These are phyloP conservation scores for Wiebesia pumilae DNA, from an alignment of 1,140 invertebrate genomes.

Conservation along the genomic window DNA sequence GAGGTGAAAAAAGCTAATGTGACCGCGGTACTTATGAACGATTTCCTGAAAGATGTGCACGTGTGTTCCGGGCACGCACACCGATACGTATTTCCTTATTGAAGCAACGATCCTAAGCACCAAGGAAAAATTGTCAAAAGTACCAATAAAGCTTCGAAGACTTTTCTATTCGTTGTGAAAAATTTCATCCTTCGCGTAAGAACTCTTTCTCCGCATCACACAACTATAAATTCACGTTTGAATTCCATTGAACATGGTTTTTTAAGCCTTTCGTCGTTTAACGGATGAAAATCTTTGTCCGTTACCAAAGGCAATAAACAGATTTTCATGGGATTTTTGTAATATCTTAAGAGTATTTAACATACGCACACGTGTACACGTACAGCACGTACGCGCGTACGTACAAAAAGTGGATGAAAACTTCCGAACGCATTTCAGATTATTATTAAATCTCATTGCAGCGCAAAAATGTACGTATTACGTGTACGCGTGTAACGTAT, in stretches of 20 bases:
- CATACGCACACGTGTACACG: too few species aligned
- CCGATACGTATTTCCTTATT: neutral
- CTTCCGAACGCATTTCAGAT: too few species aligned
- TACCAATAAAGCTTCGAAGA: neutral
- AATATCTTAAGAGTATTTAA: too few species aligned
- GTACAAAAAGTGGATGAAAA: too few species aligned
- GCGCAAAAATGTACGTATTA: too few species aligned
- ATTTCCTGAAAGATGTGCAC: neutral
- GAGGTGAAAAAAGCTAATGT: neutral
- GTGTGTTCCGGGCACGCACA: neutral
- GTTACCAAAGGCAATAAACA: too few species aligned
- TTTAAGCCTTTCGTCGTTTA: too few species aligned
- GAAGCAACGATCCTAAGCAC: neutral
- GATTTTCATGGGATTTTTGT: too few species aligned
- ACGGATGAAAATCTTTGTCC: too few species aligned
- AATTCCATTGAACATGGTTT: neutral
- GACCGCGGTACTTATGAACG: neutral
- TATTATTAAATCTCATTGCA: too few species aligned
- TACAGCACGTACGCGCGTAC: too few species aligned
- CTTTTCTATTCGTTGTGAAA: neutral
- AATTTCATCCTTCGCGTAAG: neutral
- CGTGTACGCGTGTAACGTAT: too few species aligned
- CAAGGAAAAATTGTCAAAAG: neutral
- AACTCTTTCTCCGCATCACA: neutral
- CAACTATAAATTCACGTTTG: neutral